Evolutionary conservation across 2,888 invertebrate genomes (phyloP), one percentile per base, ranked within the genome.

Genomic region (Blastobasis adustella): DNA sequence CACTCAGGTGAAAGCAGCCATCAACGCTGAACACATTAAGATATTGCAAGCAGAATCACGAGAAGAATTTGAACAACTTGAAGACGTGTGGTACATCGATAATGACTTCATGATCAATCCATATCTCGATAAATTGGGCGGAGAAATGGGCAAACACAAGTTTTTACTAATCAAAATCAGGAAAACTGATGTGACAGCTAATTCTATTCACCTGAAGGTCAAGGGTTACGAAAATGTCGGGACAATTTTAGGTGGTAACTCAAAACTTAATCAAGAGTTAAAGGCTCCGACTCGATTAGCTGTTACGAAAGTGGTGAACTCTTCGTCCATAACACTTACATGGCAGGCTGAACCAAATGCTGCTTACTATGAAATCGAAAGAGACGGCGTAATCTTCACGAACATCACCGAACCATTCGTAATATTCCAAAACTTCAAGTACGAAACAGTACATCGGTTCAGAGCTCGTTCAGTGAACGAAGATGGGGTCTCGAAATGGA

Each of bases 361-460:
- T 4, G 52, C 55, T 50, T 79, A 71, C 57, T 81, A 81, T 53
- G 87, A 87, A 70, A 76, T 87, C 40, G 81, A 84, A 60, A 76
- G 73, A 70, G 78, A 86, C 55, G 76, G 69, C 4, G 54, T 57
- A 6, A 57, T 83, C 46, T 82, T 77, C 57, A 82, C 69, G 37
- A 76, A 80, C 53, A 76, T 86, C 38, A 58, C 48, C 47, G 67
- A 58, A 23, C 61, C 57, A 5, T 57, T 57, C 42, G 77, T 73
- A 47, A 71, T 57, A 40, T 83, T 86, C 56, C 62, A 73, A 5
- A 69, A 65, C 51, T 72, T 83, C 37, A 61, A 64, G 52, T 63
- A 56, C 47, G 62, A 69, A 46, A 69, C 77, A 0, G 68, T 72
- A 46, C 76, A 85, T 61, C 52, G 51, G 4, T 85, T 84, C 54